A percentile compares a stretch with the other conserved stretches of the same genome.
These are phyloP conservation scores for Harpagus bidentatus DNA, from an alignment of 2,113 vertebrate species.

Conservation along the genomic window DNA sequence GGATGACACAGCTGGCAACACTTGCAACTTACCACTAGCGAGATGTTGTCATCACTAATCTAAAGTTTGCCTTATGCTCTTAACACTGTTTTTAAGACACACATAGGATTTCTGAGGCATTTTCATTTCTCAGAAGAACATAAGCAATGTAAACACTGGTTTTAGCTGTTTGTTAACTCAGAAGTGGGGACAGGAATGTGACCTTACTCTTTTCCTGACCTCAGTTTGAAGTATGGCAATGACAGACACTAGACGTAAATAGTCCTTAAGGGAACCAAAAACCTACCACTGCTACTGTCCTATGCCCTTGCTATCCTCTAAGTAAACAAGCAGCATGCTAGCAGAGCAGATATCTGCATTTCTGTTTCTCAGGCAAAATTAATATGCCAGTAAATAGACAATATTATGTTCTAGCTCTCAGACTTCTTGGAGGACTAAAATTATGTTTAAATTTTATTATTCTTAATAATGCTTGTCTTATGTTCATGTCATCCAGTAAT, in stretches of 20 bases:
- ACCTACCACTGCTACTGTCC: background rate
- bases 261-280: background rate
- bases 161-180: background rate
- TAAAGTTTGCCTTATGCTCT: background rate
- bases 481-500: background rate
- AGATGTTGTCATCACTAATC: background rate
- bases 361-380: background rate
- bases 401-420: background rate
- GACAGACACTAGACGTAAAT: background rate
- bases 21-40: background rate
- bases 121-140: background rate
- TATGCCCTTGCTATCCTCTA: background rate
- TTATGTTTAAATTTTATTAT: background rate
- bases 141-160: background rate
- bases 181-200: background rate
- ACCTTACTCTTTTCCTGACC: background rate
- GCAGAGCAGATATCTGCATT: background rate
- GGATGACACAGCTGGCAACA: background rate
- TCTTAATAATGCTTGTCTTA: background rate
- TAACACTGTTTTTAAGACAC: background rate
- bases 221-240: background rate
- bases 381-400: background rate
- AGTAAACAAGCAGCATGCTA: rapidly evolving
- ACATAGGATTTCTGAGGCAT: background rate
- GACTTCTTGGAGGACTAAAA: background rate